Evolutionary conservation across 1,140 invertebrate species (phyloP).

Genomic region (Babylonia areolata): DNA sequence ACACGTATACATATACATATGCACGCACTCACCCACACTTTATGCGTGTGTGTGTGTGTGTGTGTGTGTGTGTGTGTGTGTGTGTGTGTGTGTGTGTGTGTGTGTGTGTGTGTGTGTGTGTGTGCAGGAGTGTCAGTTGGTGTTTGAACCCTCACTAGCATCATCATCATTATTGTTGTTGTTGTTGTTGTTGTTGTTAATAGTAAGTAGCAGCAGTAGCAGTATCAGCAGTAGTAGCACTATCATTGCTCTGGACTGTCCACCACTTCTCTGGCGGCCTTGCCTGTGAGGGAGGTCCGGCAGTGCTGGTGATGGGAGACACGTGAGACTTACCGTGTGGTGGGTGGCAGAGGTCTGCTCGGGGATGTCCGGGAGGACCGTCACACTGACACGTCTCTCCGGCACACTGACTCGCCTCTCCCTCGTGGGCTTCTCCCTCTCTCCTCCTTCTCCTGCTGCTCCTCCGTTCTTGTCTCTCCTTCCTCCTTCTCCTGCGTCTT

Average conservation of each 20-base stretch:
- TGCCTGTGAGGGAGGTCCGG: background rate
- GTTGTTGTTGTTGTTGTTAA: no score
- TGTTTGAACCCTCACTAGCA: background rate
- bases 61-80: background rate
- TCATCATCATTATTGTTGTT: no score
- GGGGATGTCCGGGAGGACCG: no score
- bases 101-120: background rate
- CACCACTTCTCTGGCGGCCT: background rate
- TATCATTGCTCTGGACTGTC: background rate
- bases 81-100: background rate
- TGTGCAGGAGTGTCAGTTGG: background rate
- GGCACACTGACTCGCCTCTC: background rate
- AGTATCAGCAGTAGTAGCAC: background rate
- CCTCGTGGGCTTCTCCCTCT: background rate
- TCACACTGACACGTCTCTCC: background rate
- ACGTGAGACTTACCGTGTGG: background rate
- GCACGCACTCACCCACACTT: background rate
- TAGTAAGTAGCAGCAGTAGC: no score
- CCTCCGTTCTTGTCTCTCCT: background rate
- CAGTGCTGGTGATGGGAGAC: no score
- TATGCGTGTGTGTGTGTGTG: background rate
- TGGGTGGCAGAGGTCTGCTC: no score
- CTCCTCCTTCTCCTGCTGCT: background rate
- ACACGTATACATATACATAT: background rate
- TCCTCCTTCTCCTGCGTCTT: background rate